Conservation (phyloP, 37 sponge, comb jelly and placozoan species). For the Cliona cf. orientalis region DNA sequence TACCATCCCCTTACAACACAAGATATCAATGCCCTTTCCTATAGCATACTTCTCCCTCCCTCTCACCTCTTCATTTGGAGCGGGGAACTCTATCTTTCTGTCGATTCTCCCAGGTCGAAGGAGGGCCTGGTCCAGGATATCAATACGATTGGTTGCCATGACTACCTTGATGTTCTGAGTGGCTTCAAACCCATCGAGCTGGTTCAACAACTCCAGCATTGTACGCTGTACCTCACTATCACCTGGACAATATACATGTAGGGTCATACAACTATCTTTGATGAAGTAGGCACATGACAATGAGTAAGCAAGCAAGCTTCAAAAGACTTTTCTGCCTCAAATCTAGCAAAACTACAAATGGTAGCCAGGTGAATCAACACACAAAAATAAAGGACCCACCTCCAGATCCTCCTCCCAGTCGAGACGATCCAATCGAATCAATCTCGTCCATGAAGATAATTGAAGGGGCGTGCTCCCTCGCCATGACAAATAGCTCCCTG, state of each 20-base stretch:
- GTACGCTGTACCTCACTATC: conserved; percentile 97
- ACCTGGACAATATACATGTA: no score
- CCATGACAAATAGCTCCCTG: conserved; percentile 84
- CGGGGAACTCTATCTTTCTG: conserved; percentile 98
- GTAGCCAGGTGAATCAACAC: no score
- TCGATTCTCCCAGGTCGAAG: conserved; percentile 98
- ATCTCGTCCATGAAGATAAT: conserved; percentile 99
- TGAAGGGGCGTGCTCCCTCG: conserved; percentile 97
- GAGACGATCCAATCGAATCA: conserved; percentile 97
- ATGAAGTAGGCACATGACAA: no score
- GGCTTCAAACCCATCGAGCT: conserved; percentile 98
- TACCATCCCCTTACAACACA: no score
- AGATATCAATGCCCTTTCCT: no score
- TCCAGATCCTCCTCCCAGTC: conserved; percentile 90
- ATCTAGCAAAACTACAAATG: no score
- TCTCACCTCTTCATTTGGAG: conserved; percentile 96
- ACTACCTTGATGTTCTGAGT: conserved; percentile 99
- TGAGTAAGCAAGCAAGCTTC: no score
- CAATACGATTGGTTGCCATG: conserved; percentile 99
- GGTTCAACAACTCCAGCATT: conserved; percentile 98
- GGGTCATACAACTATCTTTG: no score
- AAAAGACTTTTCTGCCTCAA: no score
- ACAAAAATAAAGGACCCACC: no score
- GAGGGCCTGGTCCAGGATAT: conserved; percentile 96
- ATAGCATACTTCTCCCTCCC: no score